A percentile compares a stretch with the other conserved stretches of the same genome.
These are phyloP conservation scores for Muntiacus muntjak DNA, from an alignment of 2,113 vertebrate genomes.

Conservation along the genomic window DNA sequence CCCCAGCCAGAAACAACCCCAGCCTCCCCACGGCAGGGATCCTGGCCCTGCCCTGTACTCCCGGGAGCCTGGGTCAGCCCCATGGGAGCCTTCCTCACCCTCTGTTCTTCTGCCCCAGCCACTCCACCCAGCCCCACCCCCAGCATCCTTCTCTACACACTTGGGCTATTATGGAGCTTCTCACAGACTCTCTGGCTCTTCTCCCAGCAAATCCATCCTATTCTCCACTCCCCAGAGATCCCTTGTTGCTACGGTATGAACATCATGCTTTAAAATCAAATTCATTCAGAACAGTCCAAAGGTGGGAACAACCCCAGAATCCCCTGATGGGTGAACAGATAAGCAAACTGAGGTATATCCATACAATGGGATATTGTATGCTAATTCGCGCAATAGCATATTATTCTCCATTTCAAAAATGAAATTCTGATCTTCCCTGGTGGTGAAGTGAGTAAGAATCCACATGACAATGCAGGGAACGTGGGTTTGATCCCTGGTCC, in stretches of 20 bases:
- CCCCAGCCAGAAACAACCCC: neutral
- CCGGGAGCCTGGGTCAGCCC: neutral
- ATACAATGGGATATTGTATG: too few species aligned
- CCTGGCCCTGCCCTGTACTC: neutral
- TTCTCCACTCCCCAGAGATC: neutral
- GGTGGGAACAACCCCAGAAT: neutral
- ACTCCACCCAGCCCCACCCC: neutral
- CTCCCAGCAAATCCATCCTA: neutral
- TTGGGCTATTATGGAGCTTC: neutral
- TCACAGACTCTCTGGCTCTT: neutral
- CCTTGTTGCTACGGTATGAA: neutral
- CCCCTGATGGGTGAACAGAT: rapidly evolving
- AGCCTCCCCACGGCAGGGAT: neutral
- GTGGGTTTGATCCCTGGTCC: neutral
- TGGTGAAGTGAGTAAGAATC: neutral
- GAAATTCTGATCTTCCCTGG: neutral
- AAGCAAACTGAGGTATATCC: neutral
- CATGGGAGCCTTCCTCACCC: neutral
- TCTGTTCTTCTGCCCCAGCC: too few species aligned
- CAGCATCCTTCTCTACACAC: neutral
- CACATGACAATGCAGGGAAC: neutral
- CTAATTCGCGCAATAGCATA: neutral
- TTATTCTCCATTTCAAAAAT: neutral
- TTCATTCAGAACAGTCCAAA: neutral
- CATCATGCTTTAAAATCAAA: neutral